phyloP scores from a whole-genome alignment of 1,140 invertebrate species.

The Philotrypesis tridentata region DNA sequence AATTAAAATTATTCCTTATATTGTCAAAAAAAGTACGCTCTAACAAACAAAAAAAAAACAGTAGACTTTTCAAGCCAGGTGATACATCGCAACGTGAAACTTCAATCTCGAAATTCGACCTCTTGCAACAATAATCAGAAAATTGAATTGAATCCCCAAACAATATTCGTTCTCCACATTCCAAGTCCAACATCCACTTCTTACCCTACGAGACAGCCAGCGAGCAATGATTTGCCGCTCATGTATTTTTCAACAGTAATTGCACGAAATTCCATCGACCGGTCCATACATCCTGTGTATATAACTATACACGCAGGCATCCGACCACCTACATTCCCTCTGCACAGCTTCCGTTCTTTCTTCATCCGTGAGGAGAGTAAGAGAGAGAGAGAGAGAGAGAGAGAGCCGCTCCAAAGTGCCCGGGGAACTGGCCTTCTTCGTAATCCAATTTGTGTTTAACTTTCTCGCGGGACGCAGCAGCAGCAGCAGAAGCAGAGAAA shows the following conservation, averaged over 20 bases:
- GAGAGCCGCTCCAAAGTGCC: slow-evolving; percentile 50
- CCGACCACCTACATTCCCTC: neutral
- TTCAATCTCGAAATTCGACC: too few species aligned
- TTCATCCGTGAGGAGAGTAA: slow-evolving; percentile 29
- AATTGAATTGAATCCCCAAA: neutral
- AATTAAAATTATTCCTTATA: too few species aligned
- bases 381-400: too few species aligned
- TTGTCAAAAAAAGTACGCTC: too few species aligned
- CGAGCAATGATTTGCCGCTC: slow-evolving; percentile 54
- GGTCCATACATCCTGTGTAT: neutral
- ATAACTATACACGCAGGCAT: slow-evolving; percentile 12
- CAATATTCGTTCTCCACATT: neutral
- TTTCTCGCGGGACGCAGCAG: slow-evolving; percentile 45
- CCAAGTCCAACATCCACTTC: neutral
- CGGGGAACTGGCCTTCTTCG: slow-evolving; percentile 56
- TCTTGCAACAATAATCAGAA: neutral
- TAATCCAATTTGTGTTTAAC: slow-evolving; percentile 70
- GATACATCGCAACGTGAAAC: too few species aligned
- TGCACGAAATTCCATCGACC: slow-evolving; percentile 18
- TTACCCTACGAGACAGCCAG: neutral
- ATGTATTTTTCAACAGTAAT: slow-evolving; percentile 48
- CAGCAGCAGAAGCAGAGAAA: slow-evolving; percentile 14
- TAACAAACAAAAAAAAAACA: too few species aligned
- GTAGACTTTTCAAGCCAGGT: too few species aligned
- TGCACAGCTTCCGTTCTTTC: slow-evolving; percentile 11